phyloP scores from a whole-genome alignment of 2,888 invertebrate species.

The Brachypterus glaber region DNA sequence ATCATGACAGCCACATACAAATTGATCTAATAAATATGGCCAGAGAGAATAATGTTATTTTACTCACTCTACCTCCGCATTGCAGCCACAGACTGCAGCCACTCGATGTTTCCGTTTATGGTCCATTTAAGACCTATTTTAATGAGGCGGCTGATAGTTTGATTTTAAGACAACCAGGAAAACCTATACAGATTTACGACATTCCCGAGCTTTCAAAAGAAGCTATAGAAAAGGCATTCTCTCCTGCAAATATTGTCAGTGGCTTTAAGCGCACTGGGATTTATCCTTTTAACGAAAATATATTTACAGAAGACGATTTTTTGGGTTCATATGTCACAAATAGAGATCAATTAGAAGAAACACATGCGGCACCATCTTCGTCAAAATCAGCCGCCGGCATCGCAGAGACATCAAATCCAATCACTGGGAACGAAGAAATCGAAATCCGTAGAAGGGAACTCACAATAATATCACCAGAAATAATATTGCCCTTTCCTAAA shows the following conservation, averaged over 20 bases:
- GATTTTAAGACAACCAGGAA: conserved; percentile 28
- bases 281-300: conserved; percentile 12
- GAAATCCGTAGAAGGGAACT: no score
- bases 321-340: conserved; percentile 13
- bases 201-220: conserved; percentile 8
- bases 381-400: no score
- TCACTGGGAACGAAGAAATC: no score
- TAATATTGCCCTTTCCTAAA: not conserved
- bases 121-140: conserved; percentile 5
- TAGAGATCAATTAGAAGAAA: no score
- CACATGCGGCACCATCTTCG: no score
- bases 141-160: conserved; percentile 4
- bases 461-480: no score
- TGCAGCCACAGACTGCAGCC: conserved; percentile 7
- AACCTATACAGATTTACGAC: conserved; percentile 28
- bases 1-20: not conserved
- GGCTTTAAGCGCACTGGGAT: conserved; percentile 15
- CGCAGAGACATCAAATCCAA: no score
- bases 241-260: conserved; percentile 10
- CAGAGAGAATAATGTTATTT: conserved; percentile 32
- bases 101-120: conserved; percentile 7
- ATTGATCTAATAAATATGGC: conserved; percentile 14
- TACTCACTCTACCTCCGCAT: conserved; percentile 37
- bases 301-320: conserved; percentile 16
- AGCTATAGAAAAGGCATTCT: conserved; percentile 11